Percentiles rank a stretch among this genome's conserved stretches.
Evolutionary conservation across 2,797 vertebrate genomes (phyloP).

Genomic region (Tachyglossus aculeatus): DNA sequence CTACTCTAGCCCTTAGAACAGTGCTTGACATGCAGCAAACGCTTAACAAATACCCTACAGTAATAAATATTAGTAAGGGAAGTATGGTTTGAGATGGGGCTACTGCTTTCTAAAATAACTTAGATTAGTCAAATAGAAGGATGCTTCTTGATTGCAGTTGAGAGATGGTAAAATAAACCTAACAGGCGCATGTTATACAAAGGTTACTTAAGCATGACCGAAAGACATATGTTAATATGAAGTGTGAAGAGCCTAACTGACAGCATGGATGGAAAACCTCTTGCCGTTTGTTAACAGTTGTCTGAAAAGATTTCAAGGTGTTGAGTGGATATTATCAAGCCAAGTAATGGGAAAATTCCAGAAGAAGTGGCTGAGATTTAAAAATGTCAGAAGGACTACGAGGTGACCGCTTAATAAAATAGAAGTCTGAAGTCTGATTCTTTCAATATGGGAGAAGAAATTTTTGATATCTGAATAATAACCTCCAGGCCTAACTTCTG

Average conservation of each 20-base stretch:
- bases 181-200: background rate
- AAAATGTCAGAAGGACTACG: constrained; percentile 1
- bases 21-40: too few relatives aligned
- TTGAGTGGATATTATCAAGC: constrained; percentile 13
- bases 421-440: constrained; percentile 33
- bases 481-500: constrained; percentile 16
- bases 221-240: constrained; percentile 32
- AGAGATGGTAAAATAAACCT: constrained; percentile 13
- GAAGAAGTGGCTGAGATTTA: constrained; percentile 33
- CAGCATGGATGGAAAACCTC: background rate
- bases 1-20: too few relatives aligned
- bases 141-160: constrained; percentile 29
- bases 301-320: constrained; percentile 27
- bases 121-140: constrained; percentile 29
- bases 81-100: too few relatives aligned
- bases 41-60: too few relatives aligned
- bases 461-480: constrained; percentile 14
- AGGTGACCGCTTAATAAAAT: constrained; percentile 34
- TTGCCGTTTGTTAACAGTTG: constrained; percentile 18
- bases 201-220: constrained; percentile 36
- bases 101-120: background rate
- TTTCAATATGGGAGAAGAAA: constrained; percentile 35
- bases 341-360: background rate
- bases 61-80: too few relatives aligned
- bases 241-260: constrained; percentile 12